Conservation (phyloP, 2,797 vertebrate genomes). For the Chelonia mydas region DNA sequence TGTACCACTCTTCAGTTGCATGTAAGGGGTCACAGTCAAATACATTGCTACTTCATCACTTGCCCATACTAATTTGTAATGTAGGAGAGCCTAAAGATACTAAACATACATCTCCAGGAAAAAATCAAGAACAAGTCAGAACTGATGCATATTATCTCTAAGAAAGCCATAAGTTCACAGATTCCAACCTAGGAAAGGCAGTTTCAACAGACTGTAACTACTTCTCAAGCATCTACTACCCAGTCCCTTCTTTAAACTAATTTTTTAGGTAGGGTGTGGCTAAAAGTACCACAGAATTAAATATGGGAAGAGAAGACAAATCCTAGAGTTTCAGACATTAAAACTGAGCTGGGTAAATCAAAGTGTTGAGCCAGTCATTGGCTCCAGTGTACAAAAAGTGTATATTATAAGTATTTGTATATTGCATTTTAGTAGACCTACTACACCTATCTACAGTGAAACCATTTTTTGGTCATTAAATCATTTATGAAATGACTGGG, state of each 20-base stretch:
- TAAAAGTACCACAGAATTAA: not conserved
- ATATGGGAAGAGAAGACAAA: not conserved
- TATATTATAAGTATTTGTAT: fast-evolving
- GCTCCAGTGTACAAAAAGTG: fast-evolving
- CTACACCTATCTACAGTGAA: not conserved
- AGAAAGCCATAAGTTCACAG: not conserved
- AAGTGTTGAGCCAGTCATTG: not conserved
- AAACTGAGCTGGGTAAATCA: fast-evolving
- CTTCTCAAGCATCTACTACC: not conserved
- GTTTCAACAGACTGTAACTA: not conserved
- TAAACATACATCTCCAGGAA: not conserved
- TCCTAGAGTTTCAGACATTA: not conserved
- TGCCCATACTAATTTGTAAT: fast-evolving
- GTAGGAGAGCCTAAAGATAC: not conserved
- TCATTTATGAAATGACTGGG: fast-evolving
- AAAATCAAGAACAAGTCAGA: not conserved
- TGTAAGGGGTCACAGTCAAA: not conserved
- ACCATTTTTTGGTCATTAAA: not conserved
- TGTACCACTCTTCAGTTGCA: not conserved
- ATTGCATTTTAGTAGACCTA: not conserved
- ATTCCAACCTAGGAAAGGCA: too few species aligned
- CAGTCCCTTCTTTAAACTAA: too few species aligned
- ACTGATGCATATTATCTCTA: fast-evolving
- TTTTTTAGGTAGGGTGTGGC: not conserved
- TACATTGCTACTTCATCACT: not conserved